A percentile compares a stretch with the other conserved stretches of the same genome.
Conservation (phyloP, 1,140 invertebrate genomes). For the Ridgeia piscesae region DNA sequence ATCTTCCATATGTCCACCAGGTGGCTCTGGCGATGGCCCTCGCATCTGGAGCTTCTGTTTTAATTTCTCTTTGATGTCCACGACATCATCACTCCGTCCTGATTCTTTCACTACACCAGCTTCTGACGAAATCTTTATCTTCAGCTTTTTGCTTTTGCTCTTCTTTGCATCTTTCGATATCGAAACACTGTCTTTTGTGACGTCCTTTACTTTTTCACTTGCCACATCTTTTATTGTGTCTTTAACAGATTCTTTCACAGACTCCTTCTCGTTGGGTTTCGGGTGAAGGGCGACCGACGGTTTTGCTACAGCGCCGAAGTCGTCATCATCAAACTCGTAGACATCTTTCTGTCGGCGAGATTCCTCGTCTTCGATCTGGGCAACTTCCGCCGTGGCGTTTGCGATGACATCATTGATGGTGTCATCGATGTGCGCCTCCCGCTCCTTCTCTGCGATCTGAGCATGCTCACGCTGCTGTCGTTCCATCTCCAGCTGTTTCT, state of each 20-base stretch:
- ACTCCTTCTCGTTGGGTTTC: not conserved
- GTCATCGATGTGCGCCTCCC: not conserved
- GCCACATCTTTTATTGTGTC: not conserved
- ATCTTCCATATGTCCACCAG: not conserved
- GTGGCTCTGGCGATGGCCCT: not conserved
- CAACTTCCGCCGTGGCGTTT: not conserved
- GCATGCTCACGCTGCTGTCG: not conserved
- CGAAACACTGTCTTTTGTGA: not conserved
- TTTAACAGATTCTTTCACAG: not conserved
- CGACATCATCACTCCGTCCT: not conserved
- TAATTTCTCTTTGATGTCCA: not conserved
- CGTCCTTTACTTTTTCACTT: not conserved
- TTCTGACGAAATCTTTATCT: not conserved
- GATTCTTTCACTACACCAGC: not conserved
- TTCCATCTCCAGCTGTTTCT: not conserved
- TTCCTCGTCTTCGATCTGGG: not conserved
- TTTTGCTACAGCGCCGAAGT: not conserved
- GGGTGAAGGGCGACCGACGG: not conserved
- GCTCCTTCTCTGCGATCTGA: not conserved
- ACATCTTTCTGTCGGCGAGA: not conserved
- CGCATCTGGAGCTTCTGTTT: not conserved
- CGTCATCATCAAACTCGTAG: not conserved
- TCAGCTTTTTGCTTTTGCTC: not conserved
- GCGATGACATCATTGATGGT: conserved; percentile 9
- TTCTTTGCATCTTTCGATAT: not conserved